Evolutionary conservation across 2,113 vertebrate species (phyloP).

Genomic region (Australoheros scitulus): DNA sequence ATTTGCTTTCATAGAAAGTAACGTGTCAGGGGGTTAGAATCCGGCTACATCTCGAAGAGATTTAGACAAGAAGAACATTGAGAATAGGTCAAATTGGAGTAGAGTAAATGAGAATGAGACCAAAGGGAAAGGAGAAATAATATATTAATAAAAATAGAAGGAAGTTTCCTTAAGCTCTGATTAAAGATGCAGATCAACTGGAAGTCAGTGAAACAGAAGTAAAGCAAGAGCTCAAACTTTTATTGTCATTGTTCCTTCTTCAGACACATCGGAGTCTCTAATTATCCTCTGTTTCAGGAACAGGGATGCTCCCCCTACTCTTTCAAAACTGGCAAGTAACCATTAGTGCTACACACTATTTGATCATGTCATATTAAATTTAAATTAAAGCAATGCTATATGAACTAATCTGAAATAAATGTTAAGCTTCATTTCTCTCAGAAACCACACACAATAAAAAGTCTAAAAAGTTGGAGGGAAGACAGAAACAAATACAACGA

Average conservation of each 20-base stretch:
- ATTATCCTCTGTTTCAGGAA: constrained; percentile 37
- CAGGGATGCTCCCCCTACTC: not conserved
- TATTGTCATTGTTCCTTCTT: constrained; percentile 1
- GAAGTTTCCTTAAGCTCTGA: not conserved
- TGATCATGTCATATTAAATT: not conserved
- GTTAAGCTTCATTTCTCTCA: too few species aligned
- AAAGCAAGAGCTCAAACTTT: not conserved
- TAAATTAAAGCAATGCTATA: not conserved
- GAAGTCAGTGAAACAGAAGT: not conserved
- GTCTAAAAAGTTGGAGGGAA: too few species aligned
- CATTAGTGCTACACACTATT: not conserved
- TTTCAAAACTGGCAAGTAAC: constrained; percentile 7
- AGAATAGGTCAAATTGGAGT: not conserved
- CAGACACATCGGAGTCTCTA: constrained; percentile 29
- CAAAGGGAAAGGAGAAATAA: not conserved
- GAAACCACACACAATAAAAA: too few species aligned
- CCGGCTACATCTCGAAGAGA: not conserved
- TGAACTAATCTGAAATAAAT: too few species aligned
- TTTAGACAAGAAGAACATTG: not conserved
- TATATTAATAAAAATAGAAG: not conserved
- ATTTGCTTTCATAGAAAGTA: constrained; percentile 5
- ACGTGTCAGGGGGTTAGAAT: not conserved
- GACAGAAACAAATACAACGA: too few species aligned
- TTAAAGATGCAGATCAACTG: not conserved
- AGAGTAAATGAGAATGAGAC: not conserved